These are phyloP conservation scores for Sylvilagus bachmani DNA, from an alignment of 2,113 vertebrate species.

Conservation along the genomic window DNA sequence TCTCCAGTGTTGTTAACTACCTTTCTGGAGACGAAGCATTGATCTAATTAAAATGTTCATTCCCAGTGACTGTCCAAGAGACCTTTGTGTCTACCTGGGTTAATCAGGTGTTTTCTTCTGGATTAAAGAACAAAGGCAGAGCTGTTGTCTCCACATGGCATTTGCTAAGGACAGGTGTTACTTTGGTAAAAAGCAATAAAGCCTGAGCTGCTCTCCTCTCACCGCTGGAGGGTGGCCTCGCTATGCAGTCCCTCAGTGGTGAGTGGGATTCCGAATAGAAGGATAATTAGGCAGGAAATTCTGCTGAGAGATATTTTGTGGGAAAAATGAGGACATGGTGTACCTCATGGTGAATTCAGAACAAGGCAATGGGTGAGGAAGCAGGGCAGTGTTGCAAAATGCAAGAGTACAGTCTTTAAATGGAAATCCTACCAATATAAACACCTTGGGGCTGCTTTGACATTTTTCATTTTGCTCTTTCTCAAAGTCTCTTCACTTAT, in stretches of 20 bases:
- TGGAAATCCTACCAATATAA: background rate
- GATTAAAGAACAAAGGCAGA: constrained; percentile 51
- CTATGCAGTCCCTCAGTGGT: background rate
- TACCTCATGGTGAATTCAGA: background rate
- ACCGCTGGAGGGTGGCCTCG: background rate
- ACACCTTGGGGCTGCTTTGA: background rate
- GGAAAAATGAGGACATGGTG: background rate
- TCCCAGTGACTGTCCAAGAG: background rate
- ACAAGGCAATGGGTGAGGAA: background rate
- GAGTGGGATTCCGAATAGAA: constrained; percentile 32
- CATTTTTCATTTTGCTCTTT: background rate
- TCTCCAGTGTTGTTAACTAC: constrained; percentile 60
- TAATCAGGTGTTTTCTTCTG: constrained; percentile 27
- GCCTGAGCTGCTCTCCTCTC: background rate
- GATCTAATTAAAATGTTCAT: constrained; percentile 58
- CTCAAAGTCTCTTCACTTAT: background rate
- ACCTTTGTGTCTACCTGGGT: background rate
- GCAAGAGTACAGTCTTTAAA: background rate
- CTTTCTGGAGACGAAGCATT: constrained; percentile 30
- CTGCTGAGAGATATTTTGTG: constrained; percentile 38
- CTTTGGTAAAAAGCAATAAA: constrained; percentile 37
- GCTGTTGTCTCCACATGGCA: background rate
- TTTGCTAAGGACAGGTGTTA: constrained; percentile 28
- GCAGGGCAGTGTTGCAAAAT: background rate
- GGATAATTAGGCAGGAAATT: constrained; percentile 53